Evolutionary conservation across 2,113 vertebrate species (phyloP), one percentile per base, ranked within the genome.

Genomic region (Chaetorhynchus papuensis): DNA sequence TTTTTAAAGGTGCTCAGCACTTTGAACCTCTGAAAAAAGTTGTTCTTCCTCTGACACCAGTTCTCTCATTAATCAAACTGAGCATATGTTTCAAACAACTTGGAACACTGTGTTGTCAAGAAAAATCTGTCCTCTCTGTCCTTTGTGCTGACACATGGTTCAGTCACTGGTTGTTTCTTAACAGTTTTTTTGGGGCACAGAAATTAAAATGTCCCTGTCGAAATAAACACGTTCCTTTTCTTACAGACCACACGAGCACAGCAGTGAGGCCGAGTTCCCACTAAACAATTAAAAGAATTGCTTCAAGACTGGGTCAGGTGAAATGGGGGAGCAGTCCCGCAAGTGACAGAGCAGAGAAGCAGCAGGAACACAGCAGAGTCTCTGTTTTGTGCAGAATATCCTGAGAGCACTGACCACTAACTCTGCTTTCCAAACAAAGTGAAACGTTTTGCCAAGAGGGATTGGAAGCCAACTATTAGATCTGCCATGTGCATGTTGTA

Each of bases 381-480:
- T 11, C 60, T 83, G 56, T n/a, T 64, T 31, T n/a, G 76, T 5
- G 5, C 79, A 75, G 49, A 79, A 52, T 44, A 74, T 60, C 56
- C 85, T 1, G 2, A 72, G 63, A 77, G 85, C 19, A 2, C 52
- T 75, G 85, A 78, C 71, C 86, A 57, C 69, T 53, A 49, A 85
- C 72, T 72, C 57, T 39, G 92, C 96, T 94, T 83, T 83, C 3
- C 8, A 74, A 96, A 88, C 83, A 81, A 74, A 90, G 79, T 83
- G 83, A 56, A 95, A 90, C 7, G 20, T 26, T 56, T 65, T 95
- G 90, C 80, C 84, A 61, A n/a, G 41, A 83, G 56, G 7, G 28
- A 72, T 27, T 89, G 75, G 37, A 87, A 97, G 86, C 80, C 86
- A 96, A 4, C 94, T 79, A 71, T 74, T 75, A 92, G 79, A 86